Evolutionary conservation across 2,888 invertebrate species (phyloP), one percentile per base, ranked within the genome.

Genomic region (Sarcophaga caerulescens): DNA sequence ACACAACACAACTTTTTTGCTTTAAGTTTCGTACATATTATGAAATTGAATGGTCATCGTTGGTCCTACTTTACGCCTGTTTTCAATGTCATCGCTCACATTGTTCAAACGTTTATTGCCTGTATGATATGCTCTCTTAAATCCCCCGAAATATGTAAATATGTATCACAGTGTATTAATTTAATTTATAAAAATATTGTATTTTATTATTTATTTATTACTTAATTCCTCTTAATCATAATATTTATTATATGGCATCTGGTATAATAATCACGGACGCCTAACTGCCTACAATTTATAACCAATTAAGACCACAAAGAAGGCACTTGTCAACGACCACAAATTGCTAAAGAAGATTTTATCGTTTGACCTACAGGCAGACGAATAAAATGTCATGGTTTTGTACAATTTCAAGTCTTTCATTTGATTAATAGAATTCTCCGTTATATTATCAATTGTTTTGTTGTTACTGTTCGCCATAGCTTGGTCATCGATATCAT

Each of bases 341-440:
- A 57, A 76, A 71, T 60, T 66, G 44, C 44, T 23, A 14, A 52
- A 57, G n/a, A 47, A 57, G 45, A 19, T 69, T 60, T 63, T 62
- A 52, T 23, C 6, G 74, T 12, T 74, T 81, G 74, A 84, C 69
- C 86, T 86, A 84, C 74, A 77, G 23, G 74, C 74, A 66, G 69
- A 77, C 17, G 84, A 73, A 17, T 83, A 81, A 17, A 77, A 44
- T 57, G 77, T 83, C 84, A 86, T 78, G 60, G 80, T 81, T 60
- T 83, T 77, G 74, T 81, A 75, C 12, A 86, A 45, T 86, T 84
- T 86, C 52, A 76, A 76, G 66, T 86, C 83, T 83, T 83, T 86
- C 14, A 65, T 23, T 59, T 77, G 62, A 60, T 21, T 66, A 52
- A 84, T 69, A 66, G 77, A 23, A 78, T 81, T 81, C 68, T 86